Conservation (phyloP, 2,888 invertebrate species). For the Ligdia adustata region DNA sequence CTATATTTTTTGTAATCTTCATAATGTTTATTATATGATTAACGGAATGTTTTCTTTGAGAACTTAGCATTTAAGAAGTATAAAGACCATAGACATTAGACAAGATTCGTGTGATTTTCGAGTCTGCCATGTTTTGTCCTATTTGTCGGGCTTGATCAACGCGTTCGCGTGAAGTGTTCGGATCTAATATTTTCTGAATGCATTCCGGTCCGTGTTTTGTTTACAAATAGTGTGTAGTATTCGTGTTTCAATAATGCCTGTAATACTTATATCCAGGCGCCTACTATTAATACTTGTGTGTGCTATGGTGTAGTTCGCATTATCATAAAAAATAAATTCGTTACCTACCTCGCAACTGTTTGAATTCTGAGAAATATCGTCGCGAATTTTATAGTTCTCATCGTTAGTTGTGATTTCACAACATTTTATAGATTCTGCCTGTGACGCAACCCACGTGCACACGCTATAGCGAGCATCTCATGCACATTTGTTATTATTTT, state of each 20-base stretch:
- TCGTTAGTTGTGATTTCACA: constrained; percentile 53
- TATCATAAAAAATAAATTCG: constrained; percentile 70
- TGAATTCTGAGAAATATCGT: constrained; percentile 60
- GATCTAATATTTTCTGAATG: constrained; percentile 77
- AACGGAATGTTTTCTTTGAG: too few species aligned
- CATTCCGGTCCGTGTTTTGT: constrained; percentile 78
- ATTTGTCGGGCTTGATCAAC: constrained; percentile 83
- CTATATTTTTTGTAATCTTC: too few species aligned
- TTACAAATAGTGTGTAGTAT: constrained; percentile 75
- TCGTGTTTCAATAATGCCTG: constrained; percentile 60
- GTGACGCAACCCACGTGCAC: constrained; percentile 83
- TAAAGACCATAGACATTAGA: constrained; percentile 77
- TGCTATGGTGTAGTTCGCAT: constrained; percentile 71
- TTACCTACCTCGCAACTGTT: constrained; percentile 61
- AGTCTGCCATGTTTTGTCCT: constrained; percentile 84
- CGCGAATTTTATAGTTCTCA: constrained; percentile 55
- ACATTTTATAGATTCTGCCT: constrained; percentile 58
- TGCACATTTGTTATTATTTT: constrained; percentile 90
- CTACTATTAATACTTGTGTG: constrained; percentile 64
- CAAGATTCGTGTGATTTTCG: constrained; percentile 75
- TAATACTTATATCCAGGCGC: constrained; percentile 58
- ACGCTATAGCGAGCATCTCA: constrained; percentile 78
- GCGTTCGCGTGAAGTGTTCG: constrained; percentile 75
- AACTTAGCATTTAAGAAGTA: constrained; percentile 63
- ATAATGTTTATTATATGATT: too few species aligned